These are phyloP conservation scores for Anoplius nigerrimus DNA, from an alignment of 2,888 invertebrate species.

Conservation along the genomic window DNA sequence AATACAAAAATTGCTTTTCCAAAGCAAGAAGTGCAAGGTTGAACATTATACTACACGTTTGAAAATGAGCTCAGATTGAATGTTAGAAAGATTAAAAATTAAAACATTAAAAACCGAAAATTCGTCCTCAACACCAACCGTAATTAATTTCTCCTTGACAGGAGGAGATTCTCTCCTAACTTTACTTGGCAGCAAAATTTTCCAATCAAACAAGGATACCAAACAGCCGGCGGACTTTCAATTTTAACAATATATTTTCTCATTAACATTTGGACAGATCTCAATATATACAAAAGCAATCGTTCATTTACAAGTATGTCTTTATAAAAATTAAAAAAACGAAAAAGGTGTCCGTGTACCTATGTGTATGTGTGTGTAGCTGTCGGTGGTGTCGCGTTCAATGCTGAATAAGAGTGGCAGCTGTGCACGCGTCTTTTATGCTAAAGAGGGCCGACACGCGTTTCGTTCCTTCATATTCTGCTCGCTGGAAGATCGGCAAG, in stretches of 20 bases:
- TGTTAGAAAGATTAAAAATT: too few relatives aligned
- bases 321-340: conserved; percentile 46
- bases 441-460: conserved; percentile 15
- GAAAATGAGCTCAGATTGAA: too few relatives aligned
- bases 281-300: conserved; percentile 57
- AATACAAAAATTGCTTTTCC: too few relatives aligned
- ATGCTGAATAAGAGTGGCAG: conserved; percentile 2
- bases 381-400: neutral
- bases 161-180: too few relatives aligned
- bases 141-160: too few relatives aligned
- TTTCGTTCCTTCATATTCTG: conserved; percentile 1
- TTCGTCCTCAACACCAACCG: too few relatives aligned
- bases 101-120: too few relatives aligned
- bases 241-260: conserved; percentile 54
- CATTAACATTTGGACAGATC: conserved; percentile 54
- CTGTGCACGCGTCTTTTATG: conserved; percentile 15
- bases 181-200: too few relatives aligned
- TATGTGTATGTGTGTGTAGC: neutral
- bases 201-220: too few relatives aligned
- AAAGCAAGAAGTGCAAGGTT: too few relatives aligned
- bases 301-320: conserved; percentile 45
- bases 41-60: too few relatives aligned
- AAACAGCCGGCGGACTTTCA: conserved; percentile 7
- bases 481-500: neutral
- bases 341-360: conserved; percentile 12